Base-by-base conservation (phyloP, 2,113 vertebrate species). In the Trichechus manatus region DNA sequence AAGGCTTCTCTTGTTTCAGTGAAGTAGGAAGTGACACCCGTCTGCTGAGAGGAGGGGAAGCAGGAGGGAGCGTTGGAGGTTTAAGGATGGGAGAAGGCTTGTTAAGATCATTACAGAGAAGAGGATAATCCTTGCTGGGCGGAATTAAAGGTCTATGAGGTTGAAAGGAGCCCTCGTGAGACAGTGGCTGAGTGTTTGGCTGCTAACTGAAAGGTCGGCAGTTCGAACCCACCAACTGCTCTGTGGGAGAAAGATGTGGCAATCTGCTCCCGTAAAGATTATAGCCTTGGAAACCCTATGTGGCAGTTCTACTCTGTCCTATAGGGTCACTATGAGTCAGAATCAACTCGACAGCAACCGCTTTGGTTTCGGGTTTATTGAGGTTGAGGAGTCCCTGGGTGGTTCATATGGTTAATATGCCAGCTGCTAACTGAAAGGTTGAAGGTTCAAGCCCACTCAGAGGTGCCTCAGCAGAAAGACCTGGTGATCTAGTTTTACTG, bases 101-200 rank as follows among this genome's bases (percentile, higher is more conserved):
- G 47, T 10, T 31, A 14, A 17, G 19, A 20, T 85, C 83, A 14
- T 61, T 66, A 44, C 0, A 2, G 83, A 93, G 42, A 91, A 75
- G 33, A 93, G 66, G 56, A 86, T 72, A 85, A 42, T 59, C 56
- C 66, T 86, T 56, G 19, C 75, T 44, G 33, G 87, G 82, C 77
- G 97, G 63, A 96, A 88, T 36, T 87, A 89, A 85, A 88, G 50
- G 50, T n/a, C 53, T 14, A 11, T 10, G 50, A 85, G 23, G 59
- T 42, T 47, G 39, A 39, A 33, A 68, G 63, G 63, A 68, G 64
- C 64, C 14, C 31, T 68, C 29, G 10, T 68, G 31, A 13, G 31
- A 17, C 4, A 33, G 15, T 68, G 9, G 3, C 2, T 68, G 8
- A 33, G 29, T 3, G 7, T 23, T 74, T 15, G 8, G 17, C 70